These are phyloP conservation scores for Euthynnus affinis DNA, from an alignment of 2,797 vertebrate genomes.

Conservation along the genomic window DNA sequence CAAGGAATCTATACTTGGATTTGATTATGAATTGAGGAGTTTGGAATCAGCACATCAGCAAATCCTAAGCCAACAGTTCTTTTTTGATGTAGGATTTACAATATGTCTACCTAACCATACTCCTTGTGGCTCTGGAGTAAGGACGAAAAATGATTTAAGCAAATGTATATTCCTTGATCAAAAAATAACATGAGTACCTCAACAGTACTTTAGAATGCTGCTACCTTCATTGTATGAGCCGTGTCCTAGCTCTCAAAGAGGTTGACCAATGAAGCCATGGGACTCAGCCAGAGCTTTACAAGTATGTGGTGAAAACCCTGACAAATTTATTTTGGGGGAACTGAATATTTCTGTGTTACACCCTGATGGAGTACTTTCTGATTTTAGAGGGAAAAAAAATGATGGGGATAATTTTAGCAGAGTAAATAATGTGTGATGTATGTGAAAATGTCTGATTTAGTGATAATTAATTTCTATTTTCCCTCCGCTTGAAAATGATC, in stretches of 20 bases:
- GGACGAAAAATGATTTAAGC: slow-evolving; percentile 66
- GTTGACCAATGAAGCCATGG: slow-evolving; percentile 87
- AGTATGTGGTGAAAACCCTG: slow-evolving; percentile 83
- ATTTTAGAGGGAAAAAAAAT: slow-evolving; percentile 41
- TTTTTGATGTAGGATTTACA: slow-evolving; percentile 79
- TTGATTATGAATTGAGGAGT: slow-evolving; percentile 80
- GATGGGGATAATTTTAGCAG: slow-evolving; percentile 45
- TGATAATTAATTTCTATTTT: slow-evolving; percentile 51
- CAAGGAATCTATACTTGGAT: slow-evolving; percentile 76
- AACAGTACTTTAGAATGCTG: slow-evolving; percentile 82
- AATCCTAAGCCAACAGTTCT: slow-evolving; percentile 67
- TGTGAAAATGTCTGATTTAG: slow-evolving; percentile 63
- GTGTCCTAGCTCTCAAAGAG: slow-evolving; percentile 84
- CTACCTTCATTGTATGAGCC: slow-evolving; percentile 82
- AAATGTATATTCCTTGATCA: slow-evolving; percentile 70
- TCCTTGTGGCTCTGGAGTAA: slow-evolving; percentile 70
- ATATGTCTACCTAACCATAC: slow-evolving; percentile 76
- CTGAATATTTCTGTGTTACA: slow-evolving; percentile 70
- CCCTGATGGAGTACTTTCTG: slow-evolving; percentile 57
- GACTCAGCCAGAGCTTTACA: slow-evolving; percentile 87
- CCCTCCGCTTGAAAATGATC: slow-evolving; percentile 43
- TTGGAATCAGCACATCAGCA: slow-evolving; percentile 74
- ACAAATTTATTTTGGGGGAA: slow-evolving; percentile 72
- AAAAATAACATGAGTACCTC: slow-evolving; percentile 76
- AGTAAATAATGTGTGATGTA: slow-evolving; percentile 61